Conservation (phyloP, 2,888 invertebrate genomes). For the Tinea trinotella region DNA sequence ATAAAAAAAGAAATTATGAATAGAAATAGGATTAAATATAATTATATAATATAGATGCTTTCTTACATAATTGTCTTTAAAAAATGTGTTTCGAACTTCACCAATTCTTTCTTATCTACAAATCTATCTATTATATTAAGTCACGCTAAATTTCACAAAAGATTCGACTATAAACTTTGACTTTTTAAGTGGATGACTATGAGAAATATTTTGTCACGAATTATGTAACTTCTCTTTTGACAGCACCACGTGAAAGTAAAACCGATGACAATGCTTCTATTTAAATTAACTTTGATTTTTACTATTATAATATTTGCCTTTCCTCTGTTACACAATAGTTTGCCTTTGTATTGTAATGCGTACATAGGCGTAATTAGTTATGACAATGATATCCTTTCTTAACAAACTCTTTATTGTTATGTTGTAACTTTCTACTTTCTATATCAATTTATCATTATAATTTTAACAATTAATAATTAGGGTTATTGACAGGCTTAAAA, state of each 20-base stretch:
- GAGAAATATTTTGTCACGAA: not conserved
- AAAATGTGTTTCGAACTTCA: no score
- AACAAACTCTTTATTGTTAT: not conserved
- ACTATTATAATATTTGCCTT: constrained; percentile 7
- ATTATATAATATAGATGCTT: no score
- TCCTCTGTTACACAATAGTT: constrained; percentile 9
- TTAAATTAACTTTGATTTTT: constrained; percentile 5
- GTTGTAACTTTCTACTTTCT: not conserved
- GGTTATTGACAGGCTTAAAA: no score
- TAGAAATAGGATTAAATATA: no score
- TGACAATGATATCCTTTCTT: not conserved
- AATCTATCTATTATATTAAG: no score
- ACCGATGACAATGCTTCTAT: constrained; percentile 5
- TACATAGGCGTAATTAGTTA: not conserved
- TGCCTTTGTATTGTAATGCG: not conserved
- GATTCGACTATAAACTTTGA: no score
- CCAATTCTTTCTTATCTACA: no score
- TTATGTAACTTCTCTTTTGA: not conserved
- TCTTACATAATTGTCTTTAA: no score
- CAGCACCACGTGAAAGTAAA: constrained; percentile 4
- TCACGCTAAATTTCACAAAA: no score
- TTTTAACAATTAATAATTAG: no score
- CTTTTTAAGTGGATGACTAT: no score
- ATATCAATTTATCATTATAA: not conserved
- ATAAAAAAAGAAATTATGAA: no score